Percentiles rank a stretch among this genome's conserved stretches.
Conservation (phyloP, 2,113 vertebrate genomes). For the Accipiter cooperii region DNA sequence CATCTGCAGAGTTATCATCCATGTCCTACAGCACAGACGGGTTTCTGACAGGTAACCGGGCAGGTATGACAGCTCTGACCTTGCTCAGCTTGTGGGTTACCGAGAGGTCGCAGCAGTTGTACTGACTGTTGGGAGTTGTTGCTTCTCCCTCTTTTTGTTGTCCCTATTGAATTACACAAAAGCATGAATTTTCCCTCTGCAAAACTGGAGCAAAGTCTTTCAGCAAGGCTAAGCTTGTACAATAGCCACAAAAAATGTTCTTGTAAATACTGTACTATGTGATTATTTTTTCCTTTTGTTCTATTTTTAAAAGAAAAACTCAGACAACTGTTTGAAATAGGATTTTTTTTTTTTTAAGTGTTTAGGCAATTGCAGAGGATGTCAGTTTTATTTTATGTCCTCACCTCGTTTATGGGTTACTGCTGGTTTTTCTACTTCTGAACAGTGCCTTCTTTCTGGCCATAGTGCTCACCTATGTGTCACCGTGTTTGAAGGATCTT, state of each 20-base stretch:
- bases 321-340: background rate
- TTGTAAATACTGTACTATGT: background rate
- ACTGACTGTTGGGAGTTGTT: background rate
- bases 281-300: background rate
- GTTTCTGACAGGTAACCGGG: background rate
- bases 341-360: background rate
- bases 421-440: background rate
- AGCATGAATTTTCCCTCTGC: background rate
- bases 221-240: background rate
- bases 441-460: no score
- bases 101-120: background rate
- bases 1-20: background rate
- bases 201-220: background rate
- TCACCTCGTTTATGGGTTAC: background rate
- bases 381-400: background rate
- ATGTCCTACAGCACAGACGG: background rate
- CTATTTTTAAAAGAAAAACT: background rate
- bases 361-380: background rate
- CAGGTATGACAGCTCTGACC: background rate
- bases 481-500: background rate
- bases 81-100: background rate
- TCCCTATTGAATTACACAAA: background rate
- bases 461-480: fast-evolving
- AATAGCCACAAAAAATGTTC: background rate
- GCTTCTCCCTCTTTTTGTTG: background rate